A percentile compares a stretch with the other conserved stretches of the same genome.
phyloP scores from a whole-genome alignment of 2,797 vertebrate species.

The Salmo trutta region DNA sequence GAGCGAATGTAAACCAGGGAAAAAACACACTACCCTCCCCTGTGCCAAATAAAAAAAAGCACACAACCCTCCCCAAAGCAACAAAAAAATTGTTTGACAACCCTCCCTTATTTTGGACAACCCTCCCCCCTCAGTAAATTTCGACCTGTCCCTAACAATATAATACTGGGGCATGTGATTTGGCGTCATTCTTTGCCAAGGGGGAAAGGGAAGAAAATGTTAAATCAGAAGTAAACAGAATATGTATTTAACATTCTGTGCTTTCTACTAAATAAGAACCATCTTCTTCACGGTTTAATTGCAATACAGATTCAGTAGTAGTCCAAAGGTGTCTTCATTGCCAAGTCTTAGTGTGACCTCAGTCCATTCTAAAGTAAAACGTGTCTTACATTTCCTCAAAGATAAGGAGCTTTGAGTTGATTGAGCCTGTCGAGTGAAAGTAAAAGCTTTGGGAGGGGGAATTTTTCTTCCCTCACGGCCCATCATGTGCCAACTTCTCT shows the following conservation, averaged over 20 bases:
- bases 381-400: background rate
- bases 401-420: background rate
- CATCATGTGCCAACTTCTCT: background rate
- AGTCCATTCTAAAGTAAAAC: background rate
- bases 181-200: background rate
- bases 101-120: no score
- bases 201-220: background rate
- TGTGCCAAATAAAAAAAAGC: background rate
- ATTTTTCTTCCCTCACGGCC: slow-evolving; percentile 22
- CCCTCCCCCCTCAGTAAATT: no score
- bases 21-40: no score
- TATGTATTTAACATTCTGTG: background rate
- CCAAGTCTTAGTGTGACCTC: background rate
- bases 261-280: background rate
- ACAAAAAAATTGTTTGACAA: no score
- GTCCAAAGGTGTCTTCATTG: no score
- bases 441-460: slow-evolving; percentile 37
- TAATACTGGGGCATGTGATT: background rate
- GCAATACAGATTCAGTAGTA: background rate
- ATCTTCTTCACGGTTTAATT: background rate
- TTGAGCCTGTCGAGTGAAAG: slow-evolving; percentile 25
- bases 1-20: no score
- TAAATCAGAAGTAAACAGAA: background rate
- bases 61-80: background rate
- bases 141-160: background rate